Percentiles rank a stretch among this genome's conserved stretches.
Evolutionary conservation across 2,888 invertebrate species (phyloP).

Genomic region (Sturmia bella): DNA sequence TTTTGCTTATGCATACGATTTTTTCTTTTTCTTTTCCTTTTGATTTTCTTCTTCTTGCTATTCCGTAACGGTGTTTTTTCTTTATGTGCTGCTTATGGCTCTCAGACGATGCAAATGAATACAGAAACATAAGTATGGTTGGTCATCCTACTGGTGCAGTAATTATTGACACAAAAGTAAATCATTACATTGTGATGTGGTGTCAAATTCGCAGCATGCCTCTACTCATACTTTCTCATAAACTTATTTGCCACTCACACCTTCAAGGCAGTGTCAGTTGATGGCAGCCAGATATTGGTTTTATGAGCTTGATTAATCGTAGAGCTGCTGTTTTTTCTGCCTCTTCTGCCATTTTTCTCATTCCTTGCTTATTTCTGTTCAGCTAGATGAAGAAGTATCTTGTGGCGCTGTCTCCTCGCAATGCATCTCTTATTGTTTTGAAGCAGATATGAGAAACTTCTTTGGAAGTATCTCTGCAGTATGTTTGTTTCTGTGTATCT

Average conservation of each 20-base stretch:
- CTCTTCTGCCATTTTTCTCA: conserved; percentile 18
- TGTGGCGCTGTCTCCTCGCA: conserved; percentile 47
- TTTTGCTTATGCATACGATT: too few relatives aligned
- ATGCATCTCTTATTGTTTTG: conserved; percentile 27
- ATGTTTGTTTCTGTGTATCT: conserved; percentile 31
- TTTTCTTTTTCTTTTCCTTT: too few relatives aligned
- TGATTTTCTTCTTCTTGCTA: too few relatives aligned
- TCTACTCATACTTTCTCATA: conserved; percentile 33
- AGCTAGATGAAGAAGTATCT: conserved; percentile 61
- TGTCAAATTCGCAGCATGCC: conserved; percentile 78
- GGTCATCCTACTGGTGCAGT: conserved; percentile 65
- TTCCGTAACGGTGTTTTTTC: too few relatives aligned
- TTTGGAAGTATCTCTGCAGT: conserved; percentile 39
- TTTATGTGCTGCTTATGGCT: too few relatives aligned
- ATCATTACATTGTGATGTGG: conserved; percentile 79
- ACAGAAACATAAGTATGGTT: not conserved
- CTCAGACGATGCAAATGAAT: too few relatives aligned
- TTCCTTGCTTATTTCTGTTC: conserved; percentile 16
- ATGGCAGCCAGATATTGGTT: conserved; percentile 66
- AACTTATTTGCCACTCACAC: conserved; percentile 58
- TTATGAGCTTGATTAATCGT: conserved; percentile 77
- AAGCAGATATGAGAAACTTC: conserved; percentile 20
- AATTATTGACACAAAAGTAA: conserved; percentile 79
- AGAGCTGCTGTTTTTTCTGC: conserved; percentile 55
- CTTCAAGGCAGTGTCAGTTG: conserved; percentile 60